Evolutionary conservation across 1,140 invertebrate species (phyloP).

Genomic region (Mesaphorura yosii): DNA sequence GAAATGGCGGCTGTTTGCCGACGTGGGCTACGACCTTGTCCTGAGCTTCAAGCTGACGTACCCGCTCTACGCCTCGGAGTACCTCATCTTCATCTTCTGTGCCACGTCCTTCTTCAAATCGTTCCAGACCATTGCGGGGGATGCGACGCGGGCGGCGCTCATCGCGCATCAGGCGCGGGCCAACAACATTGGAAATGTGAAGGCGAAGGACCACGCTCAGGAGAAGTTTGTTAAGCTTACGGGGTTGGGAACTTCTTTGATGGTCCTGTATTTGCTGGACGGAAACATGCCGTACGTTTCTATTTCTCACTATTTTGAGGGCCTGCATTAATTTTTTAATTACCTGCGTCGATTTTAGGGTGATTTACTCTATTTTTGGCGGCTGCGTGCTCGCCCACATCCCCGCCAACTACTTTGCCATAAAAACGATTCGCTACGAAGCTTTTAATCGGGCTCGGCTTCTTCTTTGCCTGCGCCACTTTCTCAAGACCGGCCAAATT

Average conservation of each 20-base stretch:
- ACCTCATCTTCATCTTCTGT: constrained; percentile 38
- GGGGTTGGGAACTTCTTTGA: constrained; percentile 63
- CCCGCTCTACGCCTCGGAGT: constrained; percentile 47
- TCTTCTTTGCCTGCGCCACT: constrained; percentile 51
- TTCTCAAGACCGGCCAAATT: constrained; percentile 42
- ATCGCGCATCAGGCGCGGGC: constrained; percentile 63
- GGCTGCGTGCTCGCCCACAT: constrained; percentile 67
- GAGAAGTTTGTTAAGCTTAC: constrained; percentile 86
- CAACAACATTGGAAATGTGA: constrained; percentile 58
- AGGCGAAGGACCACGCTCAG: constrained; percentile 92
- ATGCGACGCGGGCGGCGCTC: constrained; percentile 60
- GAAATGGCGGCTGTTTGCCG: constrained; percentile 89
- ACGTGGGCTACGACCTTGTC: constrained; percentile 73
- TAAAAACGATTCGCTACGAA: constrained; percentile 57
- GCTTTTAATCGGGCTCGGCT: constrained; percentile 68
- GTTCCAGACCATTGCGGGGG: constrained; percentile 74
- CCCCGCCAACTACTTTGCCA: constrained; percentile 72
- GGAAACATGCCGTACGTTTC: constrained; percentile 35
- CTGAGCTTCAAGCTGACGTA: constrained; percentile 67
- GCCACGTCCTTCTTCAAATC: constrained; percentile 56
- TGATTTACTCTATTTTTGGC: constrained; percentile 55
- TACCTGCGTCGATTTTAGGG: constrained; percentile 42
- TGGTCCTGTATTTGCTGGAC: constrained; percentile 56
- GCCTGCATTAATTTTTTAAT: too few species aligned
- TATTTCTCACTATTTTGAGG: too few species aligned